Base-by-base conservation (phyloP, 2,888 invertebrate species). In the Cataglyphis cursor region DNA sequence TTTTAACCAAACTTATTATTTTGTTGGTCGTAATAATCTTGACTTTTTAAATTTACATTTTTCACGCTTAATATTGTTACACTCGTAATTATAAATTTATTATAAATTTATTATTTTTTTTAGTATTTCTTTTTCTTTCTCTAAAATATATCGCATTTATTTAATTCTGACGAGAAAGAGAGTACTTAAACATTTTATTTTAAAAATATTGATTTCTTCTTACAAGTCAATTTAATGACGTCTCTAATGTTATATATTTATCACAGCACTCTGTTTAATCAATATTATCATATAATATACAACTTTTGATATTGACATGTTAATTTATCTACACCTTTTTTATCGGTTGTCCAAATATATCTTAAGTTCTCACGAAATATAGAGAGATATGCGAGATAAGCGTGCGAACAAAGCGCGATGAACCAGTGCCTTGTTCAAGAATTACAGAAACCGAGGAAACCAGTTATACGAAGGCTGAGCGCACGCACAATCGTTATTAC, bases 391-490 rank as follows among this genome's bases (percentile, higher is more conserved):
- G 54, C 66, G 73, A 81, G 18, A 65, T 38, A 44, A 70, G 24
- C 48, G 48, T 41, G 76, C 70, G 85, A 88, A 90, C 89, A 89
- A 91, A 89, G 88, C 83, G 85, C 81, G 81, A 82, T 82, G 87
- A 80, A 59, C 70, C 44, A 87, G 82, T 80, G 86, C 82, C 82
- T 85, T 82, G 78, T 87, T 89, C 86, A 88, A 89, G 88, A 90
- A 92, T 92, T 90, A 90, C 90, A 92, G 92, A 91, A 92, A 91
- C 89, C 84, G 86, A 88, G 90, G 87, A 87, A 92, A 93, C 92
- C 91, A 91, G 92, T 91, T 92, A n/a, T 51, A 90, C 89, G 90
- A 91, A 91, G 89, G 89, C 86, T 83, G 86, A 74, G 87, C 83
- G 85, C 83, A 85, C 84, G 88, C 89, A 88, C 88, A 87, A 92